A percentile compares a stretch with the other conserved stretches of the same genome.
Conservation (phyloP, 2,113 vertebrate genomes). For the Papio anubis region DNA sequence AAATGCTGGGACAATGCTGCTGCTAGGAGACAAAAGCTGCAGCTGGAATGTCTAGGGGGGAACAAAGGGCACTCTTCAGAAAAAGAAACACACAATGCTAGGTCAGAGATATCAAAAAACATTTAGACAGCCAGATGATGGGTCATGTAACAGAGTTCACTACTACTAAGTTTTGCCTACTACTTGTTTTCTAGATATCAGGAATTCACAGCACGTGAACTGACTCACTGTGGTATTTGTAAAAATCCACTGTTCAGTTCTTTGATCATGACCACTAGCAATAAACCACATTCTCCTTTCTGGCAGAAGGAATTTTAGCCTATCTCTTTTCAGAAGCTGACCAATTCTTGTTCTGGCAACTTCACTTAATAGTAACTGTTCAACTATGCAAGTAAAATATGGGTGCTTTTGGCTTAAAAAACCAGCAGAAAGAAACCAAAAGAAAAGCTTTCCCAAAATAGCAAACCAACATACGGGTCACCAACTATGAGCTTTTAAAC, state of each 20-base stretch:
- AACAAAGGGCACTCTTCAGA: conserved; percentile 66
- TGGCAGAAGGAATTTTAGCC: conserved; percentile 34
- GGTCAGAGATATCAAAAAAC: background rate
- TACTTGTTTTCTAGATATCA: conserved; percentile 17
- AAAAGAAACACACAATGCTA: background rate
- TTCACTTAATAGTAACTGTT: conserved; percentile 49
- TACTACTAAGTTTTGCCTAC: background rate
- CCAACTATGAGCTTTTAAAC: background rate
- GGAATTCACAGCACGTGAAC: background rate
- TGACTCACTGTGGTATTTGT: background rate
- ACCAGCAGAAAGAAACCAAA: background rate
- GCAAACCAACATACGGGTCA: conserved; percentile 18
- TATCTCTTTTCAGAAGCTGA: conserved; percentile 47
- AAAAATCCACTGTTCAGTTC: background rate
- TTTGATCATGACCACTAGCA: conserved; percentile 34
- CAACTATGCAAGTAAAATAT: conserved; percentile 42
- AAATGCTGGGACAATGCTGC: conserved; percentile 96
- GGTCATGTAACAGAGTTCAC: background rate
- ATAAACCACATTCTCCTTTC: background rate
- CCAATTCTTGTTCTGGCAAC: conserved; percentile 27
- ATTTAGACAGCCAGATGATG: background rate
- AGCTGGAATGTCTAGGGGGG: conserved; percentile 96
- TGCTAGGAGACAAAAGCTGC: conserved; percentile 99
- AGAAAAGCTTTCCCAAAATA: conserved; percentile 48
- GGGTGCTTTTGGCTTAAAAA: background rate